Evolutionary conservation across 2,888 invertebrate species (phyloP).

Genomic region (Tipula helvola): DNA sequence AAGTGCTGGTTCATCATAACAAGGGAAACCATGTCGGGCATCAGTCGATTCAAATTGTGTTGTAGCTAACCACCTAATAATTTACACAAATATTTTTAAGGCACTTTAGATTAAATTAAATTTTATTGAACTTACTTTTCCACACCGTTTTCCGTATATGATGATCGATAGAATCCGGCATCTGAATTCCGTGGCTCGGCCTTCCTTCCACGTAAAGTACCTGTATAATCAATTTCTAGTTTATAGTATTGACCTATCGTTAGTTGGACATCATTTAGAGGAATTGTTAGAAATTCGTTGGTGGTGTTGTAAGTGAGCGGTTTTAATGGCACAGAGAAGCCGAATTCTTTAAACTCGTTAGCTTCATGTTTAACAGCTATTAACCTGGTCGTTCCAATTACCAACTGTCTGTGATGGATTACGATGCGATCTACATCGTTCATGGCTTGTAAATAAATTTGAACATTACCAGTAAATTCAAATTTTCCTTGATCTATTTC

Average conservation of each 20-base stretch:
- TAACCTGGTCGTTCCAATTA: constrained; percentile 20
- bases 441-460: constrained; percentile 20
- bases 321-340: constrained; percentile 10
- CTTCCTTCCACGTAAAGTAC: constrained; percentile 45
- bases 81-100: neutral
- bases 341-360: neutral
- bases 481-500: constrained; percentile 23
- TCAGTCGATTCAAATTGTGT: constrained; percentile 56
- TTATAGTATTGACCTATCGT: constrained; percentile 15
- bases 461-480: constrained; percentile 23
- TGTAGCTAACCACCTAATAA: constrained; percentile 38
- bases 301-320: neutral
- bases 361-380: neutral
- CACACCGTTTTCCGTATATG: constrained; percentile 29
- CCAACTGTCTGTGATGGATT: constrained; percentile 23
- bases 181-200: constrained; percentile 22
- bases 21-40: constrained; percentile 59
- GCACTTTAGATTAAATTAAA: neutral
- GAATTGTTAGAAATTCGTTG: constrained; percentile 24
- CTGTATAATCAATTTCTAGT: constrained; percentile 43
- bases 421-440: constrained; percentile 19
- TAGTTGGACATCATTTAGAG: neutral
- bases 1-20: constrained; percentile 53
- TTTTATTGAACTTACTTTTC: constrained; percentile 7
- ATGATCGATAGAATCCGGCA: constrained; percentile 47